A percentile compares a stretch with the other conserved stretches of the same genome.
phyloP scores from a whole-genome alignment of 92 coral and sea anemone genomes.

The Porites lobata region DNA sequence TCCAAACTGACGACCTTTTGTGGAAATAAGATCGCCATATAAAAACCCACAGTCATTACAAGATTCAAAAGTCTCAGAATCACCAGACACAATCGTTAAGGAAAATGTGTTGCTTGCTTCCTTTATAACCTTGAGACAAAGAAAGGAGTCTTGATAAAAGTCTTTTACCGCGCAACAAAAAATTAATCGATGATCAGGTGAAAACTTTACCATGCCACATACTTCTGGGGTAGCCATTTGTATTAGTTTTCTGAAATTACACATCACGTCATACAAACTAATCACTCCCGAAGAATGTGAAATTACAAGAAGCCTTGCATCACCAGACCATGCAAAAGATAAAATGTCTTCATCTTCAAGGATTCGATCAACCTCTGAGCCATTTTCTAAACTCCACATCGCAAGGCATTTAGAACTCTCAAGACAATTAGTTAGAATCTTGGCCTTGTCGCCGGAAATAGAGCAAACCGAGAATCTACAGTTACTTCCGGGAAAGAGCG shows the following conservation, averaged over 20 bases:
- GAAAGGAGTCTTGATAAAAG: neutral
- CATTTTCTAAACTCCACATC: slow-evolving; percentile 37
- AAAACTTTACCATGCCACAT: neutral
- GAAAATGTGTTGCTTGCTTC: no score
- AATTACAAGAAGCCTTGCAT: slow-evolving; percentile 19
- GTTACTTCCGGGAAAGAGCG: slow-evolving; percentile 16
- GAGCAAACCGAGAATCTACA: slow-evolving; percentile 33
- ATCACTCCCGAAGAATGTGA: neutral
- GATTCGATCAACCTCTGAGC: neutral
- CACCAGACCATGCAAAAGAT: slow-evolving; percentile 35
- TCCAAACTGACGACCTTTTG: no score
- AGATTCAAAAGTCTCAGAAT: no score
- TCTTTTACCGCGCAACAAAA: neutral
- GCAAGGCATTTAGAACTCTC: neutral
- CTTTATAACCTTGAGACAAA: neutral
- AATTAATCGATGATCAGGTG: neutral
- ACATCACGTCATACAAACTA: no score
- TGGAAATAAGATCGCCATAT: no score
- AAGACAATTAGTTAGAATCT: slow-evolving; percentile 15
- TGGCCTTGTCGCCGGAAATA: slow-evolving; percentile 24
- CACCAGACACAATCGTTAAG: neutral
- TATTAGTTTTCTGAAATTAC: no score
- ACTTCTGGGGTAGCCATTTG: no score
- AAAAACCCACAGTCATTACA: no score
- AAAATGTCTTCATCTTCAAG: slow-evolving; percentile 1